A percentile compares a stretch with the other conserved stretches of the same genome.
Evolutionary conservation across 2,797 vertebrate species (phyloP).

Genomic region (Sternotherus odoratus): DNA sequence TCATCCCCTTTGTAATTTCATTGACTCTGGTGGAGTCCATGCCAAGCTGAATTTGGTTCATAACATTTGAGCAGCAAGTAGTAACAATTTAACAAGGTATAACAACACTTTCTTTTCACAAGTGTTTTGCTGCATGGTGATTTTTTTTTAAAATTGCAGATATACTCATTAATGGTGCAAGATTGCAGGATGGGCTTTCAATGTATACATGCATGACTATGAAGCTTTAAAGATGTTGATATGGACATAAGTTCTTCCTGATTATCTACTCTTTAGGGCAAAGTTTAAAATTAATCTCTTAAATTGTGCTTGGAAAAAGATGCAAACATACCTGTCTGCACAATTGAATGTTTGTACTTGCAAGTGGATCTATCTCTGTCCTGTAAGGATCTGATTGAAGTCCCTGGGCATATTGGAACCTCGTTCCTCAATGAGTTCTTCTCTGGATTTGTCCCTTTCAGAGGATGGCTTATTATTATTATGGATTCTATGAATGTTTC

Average conservation of each 20-base stretch:
- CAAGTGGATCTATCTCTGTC: not conserved
- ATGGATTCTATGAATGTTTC: not conserved
- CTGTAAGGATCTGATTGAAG: not conserved
- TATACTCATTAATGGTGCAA: not conserved
- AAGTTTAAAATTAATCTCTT: not conserved
- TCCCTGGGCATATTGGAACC: not conserved
- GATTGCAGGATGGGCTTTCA: not conserved
- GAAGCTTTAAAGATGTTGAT: not conserved
- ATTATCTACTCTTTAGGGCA: not conserved
- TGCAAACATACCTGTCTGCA: not conserved
- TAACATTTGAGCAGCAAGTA: not conserved
- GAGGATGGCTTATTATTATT: constrained; percentile 17
- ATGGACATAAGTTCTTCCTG: not conserved
- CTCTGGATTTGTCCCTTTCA: not conserved
- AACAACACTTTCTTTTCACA: not conserved
- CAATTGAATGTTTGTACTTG: not conserved
- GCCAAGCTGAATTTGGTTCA: not conserved
- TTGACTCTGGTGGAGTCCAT: not conserved
- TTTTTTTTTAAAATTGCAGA: constrained; percentile 3
- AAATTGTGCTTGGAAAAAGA: not conserved
- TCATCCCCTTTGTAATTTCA: not conserved
- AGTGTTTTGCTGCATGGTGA: not conserved
- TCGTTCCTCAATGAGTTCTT: not conserved
- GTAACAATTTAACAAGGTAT: not conserved
- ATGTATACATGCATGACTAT: not conserved